Base-by-base conservation (phyloP, 2,797 vertebrate genomes). In the Pachyuromys duprasi region DNA sequence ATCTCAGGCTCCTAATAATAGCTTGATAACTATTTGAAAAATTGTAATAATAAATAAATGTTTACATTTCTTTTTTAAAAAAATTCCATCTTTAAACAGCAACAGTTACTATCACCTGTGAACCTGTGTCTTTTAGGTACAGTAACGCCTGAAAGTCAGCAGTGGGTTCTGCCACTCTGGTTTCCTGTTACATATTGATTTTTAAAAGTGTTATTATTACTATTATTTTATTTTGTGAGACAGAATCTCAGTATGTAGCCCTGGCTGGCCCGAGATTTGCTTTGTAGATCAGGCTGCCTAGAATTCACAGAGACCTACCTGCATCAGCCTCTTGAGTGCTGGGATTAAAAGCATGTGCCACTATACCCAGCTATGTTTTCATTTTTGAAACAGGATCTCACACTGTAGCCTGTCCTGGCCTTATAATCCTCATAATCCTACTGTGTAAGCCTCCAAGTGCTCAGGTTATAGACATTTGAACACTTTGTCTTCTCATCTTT, bases 81-180 rank as follows among this genome's bases (percentile, higher is more conserved):
- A 15, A 76, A 49, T 94, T 94, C 86, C n/a, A 89, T 96, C 90
- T 45, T 93, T 86, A 72, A 83, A 53, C 72, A 31, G 18, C 75
- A 18, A 31, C 18, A 84, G 24, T 84, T 93, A 74, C 26, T 76
- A 72, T 83, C 9, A 92, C 45, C 45, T 78, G 1, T 72, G 22
- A 70, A 15, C 57, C 67, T 94, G 2, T 76, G 12, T 78, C 12
- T 31, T 72, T 90, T 5, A 17, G 13, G 33, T 55, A 83, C 33
- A 62, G n/a, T 39, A 79, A 4, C 53, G 70, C 81, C 39, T 75
- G 79, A 72, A 18, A 92, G 78, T 94, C 65, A 94, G 12, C 31
- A 94, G 63, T 90, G 60, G n/a, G 69, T 31, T 78, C 17, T 57
- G 8, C 55, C 33, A 62, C 33, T 88, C n/a, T 90, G 31, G 39